Base-by-base conservation (phyloP, 2,888 invertebrate genomes). In the Cataglyphis albicans region DNA sequence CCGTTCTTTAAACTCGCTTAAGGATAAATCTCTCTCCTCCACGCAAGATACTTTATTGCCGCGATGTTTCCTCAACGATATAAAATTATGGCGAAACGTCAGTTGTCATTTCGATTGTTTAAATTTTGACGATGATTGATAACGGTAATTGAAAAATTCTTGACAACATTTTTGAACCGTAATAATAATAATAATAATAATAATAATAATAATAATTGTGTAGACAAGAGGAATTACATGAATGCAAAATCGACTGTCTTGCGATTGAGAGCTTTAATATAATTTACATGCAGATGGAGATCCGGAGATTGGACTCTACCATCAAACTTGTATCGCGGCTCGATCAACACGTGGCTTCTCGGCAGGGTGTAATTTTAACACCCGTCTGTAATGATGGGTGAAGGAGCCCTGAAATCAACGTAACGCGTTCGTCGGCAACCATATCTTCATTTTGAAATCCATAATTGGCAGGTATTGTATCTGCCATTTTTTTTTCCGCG, bases 311-410 rank as follows among this genome's bases (percentile, higher is more conserved):
- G 83, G 44, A 21, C 84, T 86, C 85, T 84, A 88, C 88, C 84
- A 87, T 72, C 85, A 72, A 89, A 86, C 84, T 87, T 67, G 35
- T 64, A 61, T 63, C 29, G 18, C 48, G 35, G n/a, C 21, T 52
- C 61, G 83, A 83, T 82, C 83, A 70, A 73, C 55, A 44, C 82
- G 61, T 63, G 67, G 67, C 72, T 44, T 44, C 55, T 29, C 59
- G 59, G 21, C 73, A 83, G 87, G 85, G 87, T 87, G 86, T 87
- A 90, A 91, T 91, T 91, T 91, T 86, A 87, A 90, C 90, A 88
- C 89, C 86, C 86, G 74, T 84, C 70, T 63, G 57, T 91, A 91
- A 91, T 89, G 82, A 86, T 82, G 87, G 76, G 80, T 78, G 72
- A 86, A 88, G 85, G 44, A 84, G 88, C 76, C 85, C 87, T 63